Evolutionary conservation across 23 tunicate genomes (phyloP), one percentile per base, ranked within the genome.

Genomic region (Trididemnum miniatum): DNA sequence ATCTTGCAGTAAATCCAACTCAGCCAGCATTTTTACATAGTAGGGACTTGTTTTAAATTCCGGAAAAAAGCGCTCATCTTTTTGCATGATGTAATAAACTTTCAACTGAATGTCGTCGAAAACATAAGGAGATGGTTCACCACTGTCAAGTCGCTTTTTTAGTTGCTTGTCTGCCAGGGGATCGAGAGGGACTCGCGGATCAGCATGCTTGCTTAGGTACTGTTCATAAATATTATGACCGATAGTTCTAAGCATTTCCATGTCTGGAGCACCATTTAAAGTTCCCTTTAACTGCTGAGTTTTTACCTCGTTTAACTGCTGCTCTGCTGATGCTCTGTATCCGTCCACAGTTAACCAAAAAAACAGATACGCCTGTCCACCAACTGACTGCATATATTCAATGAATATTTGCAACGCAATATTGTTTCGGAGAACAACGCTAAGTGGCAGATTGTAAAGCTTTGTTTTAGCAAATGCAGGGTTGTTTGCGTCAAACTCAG

Each of bases 271-370:
- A 0, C 89, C 82, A 28, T 88, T 82, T 35, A 73, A 12, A 63
- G 87, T 31, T 52, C 93, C 87, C 83, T 83, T 86, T 22, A 81
- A 38, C 80, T 93, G 98, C 39, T 87, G 92, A 4, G 71, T 65
- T 81, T 93, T 88, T 7, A 84, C 87, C 60, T 91, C 98, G 59
- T 78, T 91, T 3, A 93, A 65, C 49, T 93, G 93, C 80, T 93
- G 98, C 64, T 88, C 89, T 26, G 98, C 98, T 20, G 98, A 84
- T 20, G 98, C 93, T 39, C 98, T 29, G 52, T 93, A 93, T 0
- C 98, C 98, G 69, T 93, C 98, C 65, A 93, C 90, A 28, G 98
- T 93, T 27, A 93, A 59, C 98, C 98, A 93, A 81, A 93, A 93
- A 35, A 93, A 88, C 35, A 93, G 80, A 75, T 93, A 88, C n/a